A percentile compares a stretch with the other conserved stretches of the same genome.
Evolutionary conservation across 2,113 vertebrate species (phyloP).

Genomic region (Hiodon tergisus): DNA sequence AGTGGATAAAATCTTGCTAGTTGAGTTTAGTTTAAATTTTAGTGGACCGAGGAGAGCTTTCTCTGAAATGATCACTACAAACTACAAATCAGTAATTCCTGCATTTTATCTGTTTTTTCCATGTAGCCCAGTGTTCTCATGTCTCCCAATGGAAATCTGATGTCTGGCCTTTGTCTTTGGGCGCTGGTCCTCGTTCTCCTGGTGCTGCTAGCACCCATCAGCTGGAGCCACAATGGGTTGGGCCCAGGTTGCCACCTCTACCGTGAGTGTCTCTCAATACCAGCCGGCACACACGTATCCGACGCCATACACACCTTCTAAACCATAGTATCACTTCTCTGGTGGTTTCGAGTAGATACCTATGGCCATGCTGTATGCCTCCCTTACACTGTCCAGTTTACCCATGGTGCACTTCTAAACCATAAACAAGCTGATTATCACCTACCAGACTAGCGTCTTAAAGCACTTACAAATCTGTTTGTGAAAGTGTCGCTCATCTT

Average conservation of each 20-base stretch:
- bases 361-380: neutral
- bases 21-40: too few species aligned
- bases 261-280: constrained; percentile 54
- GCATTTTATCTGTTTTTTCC: constrained; percentile 28
- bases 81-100: neutral
- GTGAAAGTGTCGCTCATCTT: neutral
- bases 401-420: too few species aligned
- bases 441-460: too few species aligned
- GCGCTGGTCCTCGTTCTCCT: constrained; percentile 51
- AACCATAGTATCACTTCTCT: neutral
- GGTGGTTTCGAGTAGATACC: neutral
- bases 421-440: too few species aligned
- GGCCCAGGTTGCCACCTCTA: constrained; percentile 73
- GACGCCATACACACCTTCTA: neutral
- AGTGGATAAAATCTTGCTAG: too few species aligned
- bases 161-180: constrained; percentile 50
- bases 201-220: constrained; percentile 49
- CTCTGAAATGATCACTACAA: too few species aligned
- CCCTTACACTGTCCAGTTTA: neutral
- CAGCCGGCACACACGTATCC: neutral
- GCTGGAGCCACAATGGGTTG: constrained; percentile 47
- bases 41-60: too few species aligned
- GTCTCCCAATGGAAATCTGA: constrained; percentile 40
- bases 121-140: constrained; percentile 51
- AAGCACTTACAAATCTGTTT: too few species aligned